Conservation (phyloP, 2,888 invertebrate species). For the Synergus umbraculus region DNA sequence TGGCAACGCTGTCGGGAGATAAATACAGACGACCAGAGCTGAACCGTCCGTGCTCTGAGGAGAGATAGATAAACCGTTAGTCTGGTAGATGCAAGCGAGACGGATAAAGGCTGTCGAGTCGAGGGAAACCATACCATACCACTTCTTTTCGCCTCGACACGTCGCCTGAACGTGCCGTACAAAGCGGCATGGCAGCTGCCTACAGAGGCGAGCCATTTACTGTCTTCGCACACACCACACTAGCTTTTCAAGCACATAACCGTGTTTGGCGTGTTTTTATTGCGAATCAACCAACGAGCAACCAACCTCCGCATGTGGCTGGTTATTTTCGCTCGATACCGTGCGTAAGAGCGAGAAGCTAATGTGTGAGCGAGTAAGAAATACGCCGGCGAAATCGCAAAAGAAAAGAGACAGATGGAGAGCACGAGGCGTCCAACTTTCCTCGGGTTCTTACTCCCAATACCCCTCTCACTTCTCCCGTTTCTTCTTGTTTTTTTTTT, state of each 20-base stretch:
- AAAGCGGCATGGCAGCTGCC: constrained; percentile 18
- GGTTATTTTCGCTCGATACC: constrained; percentile 46
- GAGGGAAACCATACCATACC: constrained; percentile 58
- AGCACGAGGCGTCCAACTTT: background rate
- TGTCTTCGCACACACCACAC: constrained; percentile 21
- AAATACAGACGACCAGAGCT: constrained; percentile 62
- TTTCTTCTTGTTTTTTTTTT: background rate
- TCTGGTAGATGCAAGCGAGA: constrained; percentile 59
- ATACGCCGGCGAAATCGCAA: background rate
- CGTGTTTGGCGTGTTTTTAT: constrained; percentile 56
- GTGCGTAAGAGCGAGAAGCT: background rate
- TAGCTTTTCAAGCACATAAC: constrained; percentile 40
- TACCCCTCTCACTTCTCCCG: background rate
- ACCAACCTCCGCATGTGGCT: constrained; percentile 41
- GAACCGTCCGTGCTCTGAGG: constrained; percentile 51
- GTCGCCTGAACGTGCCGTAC: background rate
- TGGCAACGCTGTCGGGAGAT: constrained; percentile 49
- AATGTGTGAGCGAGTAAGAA: background rate
- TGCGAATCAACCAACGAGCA: constrained; percentile 40
- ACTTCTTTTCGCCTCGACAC: constrained; percentile 15
- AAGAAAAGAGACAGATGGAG: background rate
- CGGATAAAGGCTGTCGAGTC: constrained; percentile 53
- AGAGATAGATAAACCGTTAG: constrained; percentile 61
- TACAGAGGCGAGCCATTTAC: constrained; percentile 18
- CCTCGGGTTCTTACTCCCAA: background rate